A percentile compares a stretch with the other conserved stretches of the same genome.
Conservation (phyloP, 2,113 vertebrate genomes). For the Festucalex cinctus region DNA sequence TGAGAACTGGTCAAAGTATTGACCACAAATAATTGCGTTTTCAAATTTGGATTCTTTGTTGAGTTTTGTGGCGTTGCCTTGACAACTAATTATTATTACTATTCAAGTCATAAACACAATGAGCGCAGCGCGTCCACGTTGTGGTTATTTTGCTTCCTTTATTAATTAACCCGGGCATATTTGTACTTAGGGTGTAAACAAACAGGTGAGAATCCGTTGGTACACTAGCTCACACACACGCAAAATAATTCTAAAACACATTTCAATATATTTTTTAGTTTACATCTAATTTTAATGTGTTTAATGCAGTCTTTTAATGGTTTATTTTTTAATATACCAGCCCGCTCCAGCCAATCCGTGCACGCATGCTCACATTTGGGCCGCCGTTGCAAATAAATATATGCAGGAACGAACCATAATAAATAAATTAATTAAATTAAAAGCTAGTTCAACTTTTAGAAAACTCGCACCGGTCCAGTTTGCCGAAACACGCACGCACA, state of each 20-base stretch:
- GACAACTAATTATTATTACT: neutral
- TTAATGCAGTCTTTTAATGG: neutral
- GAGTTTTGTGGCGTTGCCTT: neutral
- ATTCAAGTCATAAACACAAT: no score
- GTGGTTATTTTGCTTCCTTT: neutral
- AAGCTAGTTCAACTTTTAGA: neutral
- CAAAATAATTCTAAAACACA: neutral
- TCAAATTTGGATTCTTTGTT: neutral
- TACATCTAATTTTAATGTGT: neutral
- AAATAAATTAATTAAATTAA: neutral
- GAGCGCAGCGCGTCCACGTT: neutral
- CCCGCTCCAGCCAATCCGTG: neutral
- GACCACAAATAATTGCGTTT: neutral
- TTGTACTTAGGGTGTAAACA: neutral
- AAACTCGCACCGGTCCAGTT: no score
- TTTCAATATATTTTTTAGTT: neutral
- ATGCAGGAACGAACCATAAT: neutral
- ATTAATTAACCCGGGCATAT: neutral
- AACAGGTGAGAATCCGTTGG: neutral
- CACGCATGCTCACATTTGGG: no score
- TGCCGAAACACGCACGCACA: neutral
- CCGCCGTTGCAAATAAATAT: no score
- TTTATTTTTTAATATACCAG: neutral
- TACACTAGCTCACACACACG: neutral
- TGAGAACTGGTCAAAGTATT: neutral